Conservation (phyloP, 2,797 vertebrate genomes). For the Melanotaenia maccullochi region DNA sequence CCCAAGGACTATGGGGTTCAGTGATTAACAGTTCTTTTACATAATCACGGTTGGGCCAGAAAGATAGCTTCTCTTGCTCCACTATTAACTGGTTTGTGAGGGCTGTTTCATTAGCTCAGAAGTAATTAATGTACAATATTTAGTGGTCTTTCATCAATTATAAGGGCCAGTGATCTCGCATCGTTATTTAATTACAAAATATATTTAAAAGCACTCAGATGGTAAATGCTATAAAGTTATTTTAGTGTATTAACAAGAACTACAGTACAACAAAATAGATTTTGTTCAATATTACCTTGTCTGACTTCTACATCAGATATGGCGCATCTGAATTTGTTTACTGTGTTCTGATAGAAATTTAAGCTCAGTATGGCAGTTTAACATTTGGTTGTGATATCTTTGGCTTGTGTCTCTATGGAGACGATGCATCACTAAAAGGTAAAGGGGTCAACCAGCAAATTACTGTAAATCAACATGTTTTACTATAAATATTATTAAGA, state of each 20-base stretch:
- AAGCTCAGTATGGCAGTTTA: conserved; percentile 31
- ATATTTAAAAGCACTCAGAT: conserved; percentile 27
- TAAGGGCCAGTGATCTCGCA: conserved; percentile 47
- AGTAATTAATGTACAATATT: conserved; percentile 77
- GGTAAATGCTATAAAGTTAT: conserved; percentile 28
- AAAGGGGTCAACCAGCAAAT: conserved; percentile 49
- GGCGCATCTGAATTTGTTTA: conserved; percentile 29
- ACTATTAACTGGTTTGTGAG: conserved; percentile 78
- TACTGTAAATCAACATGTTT: conserved; percentile 47
- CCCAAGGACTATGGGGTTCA: conserved; percentile 41
- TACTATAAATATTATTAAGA: too few species aligned
- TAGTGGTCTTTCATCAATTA: conserved; percentile 76
- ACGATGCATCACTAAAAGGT: conserved; percentile 46
- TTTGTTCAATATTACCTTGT: conserved; percentile 24
- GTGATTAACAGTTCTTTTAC: conserved; percentile 74
- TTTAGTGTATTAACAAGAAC: conserved; percentile 10
- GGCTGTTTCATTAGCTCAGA: conserved; percentile 74
- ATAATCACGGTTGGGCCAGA: conserved; percentile 70
- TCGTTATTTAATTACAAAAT: conserved; percentile 57
- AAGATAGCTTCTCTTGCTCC: conserved; percentile 72
- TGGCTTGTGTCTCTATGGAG: conserved; percentile 45
- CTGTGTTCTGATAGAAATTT: conserved; percentile 50
- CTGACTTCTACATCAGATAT: conserved; percentile 16
- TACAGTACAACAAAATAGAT: conserved; percentile 11
- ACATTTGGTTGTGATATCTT: conserved; percentile 50